phyloP scores from a whole-genome alignment of 1,140 invertebrate genomes.

The Asbolus verrucosus region DNA sequence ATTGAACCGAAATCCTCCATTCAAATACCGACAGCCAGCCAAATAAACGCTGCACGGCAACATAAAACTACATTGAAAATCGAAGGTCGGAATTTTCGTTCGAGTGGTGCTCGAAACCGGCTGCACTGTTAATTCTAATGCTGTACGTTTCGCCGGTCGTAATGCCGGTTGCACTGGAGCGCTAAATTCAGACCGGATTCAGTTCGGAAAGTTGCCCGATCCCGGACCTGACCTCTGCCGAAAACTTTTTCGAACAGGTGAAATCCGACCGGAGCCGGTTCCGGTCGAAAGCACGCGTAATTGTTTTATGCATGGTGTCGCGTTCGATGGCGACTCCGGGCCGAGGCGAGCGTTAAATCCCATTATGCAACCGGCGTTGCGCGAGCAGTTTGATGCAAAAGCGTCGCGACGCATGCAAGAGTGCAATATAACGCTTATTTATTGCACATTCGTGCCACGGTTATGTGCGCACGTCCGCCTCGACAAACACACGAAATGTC shows the following conservation, averaged over 20 bases:
- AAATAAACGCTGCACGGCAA: too few species aligned
- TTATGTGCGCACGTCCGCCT: conserved; percentile 1
- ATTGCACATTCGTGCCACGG: conserved; percentile 27
- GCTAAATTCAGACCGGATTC: too few species aligned
- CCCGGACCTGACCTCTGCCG: background rate
- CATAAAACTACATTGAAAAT: too few species aligned
- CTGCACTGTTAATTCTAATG: too few species aligned
- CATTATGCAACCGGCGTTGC: conserved; percentile 31
- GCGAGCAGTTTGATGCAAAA: conserved; percentile 34
- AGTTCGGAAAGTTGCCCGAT: too few species aligned
- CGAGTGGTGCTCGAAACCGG: too few species aligned
- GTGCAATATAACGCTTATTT: conserved; percentile 39
- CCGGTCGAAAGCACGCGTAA: conserved; percentile 24
- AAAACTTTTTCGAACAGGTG: background rate
- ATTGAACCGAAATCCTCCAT: too few species aligned
- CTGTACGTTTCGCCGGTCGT: too few species aligned
- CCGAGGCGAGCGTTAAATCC: conserved; percentile 16
- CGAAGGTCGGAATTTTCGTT: too few species aligned
- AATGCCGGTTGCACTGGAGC: too few species aligned
- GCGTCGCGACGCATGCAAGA: conserved; percentile 27
- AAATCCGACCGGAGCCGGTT: conserved; percentile 12
- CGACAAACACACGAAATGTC: conserved; percentile 9
- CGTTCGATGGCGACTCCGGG: background rate
- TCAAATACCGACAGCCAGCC: too few species aligned
- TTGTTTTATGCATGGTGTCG: conserved; percentile 25